These are phyloP conservation scores for Electrophaes corylata DNA, from an alignment of 2,888 invertebrate species.

Conservation along the genomic window DNA sequence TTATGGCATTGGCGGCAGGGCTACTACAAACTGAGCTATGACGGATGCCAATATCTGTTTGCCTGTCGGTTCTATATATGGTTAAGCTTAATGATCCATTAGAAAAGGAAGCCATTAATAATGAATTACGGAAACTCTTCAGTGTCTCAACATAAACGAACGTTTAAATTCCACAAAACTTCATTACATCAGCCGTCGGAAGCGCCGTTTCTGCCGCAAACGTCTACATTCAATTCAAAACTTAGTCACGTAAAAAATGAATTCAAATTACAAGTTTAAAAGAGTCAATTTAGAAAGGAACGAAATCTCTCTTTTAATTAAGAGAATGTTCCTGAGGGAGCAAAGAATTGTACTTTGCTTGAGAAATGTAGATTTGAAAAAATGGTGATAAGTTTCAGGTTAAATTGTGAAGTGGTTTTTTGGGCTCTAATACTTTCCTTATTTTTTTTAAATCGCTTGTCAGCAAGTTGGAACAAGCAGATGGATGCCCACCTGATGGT, in stretches of 20 bases:
- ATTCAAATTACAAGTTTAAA: slow-evolving; percentile 66
- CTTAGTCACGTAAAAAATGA: slow-evolving; percentile 50
- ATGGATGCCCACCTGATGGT: no score
- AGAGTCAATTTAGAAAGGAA: slow-evolving; percentile 65
- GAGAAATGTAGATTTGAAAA: slow-evolving; percentile 23
- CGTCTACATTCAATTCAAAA: slow-evolving; percentile 37
- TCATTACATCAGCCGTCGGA: slow-evolving; percentile 25
- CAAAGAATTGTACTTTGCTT: slow-evolving; percentile 36
- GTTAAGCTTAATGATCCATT: no score
- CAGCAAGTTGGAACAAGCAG: no score
- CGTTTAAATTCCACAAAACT: slow-evolving; percentile 11
- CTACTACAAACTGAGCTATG: no score
- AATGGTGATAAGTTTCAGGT: slow-evolving; percentile 21
- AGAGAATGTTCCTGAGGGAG: slow-evolving; percentile 46
- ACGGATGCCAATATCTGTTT: no score
- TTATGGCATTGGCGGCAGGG: no score
- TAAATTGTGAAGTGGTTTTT: slow-evolving; percentile 11
- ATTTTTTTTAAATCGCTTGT: no score
- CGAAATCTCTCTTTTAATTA: slow-evolving; percentile 60
- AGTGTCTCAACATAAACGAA: slow-evolving; percentile 4
- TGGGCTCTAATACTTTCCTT: no score
- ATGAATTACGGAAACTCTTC: slow-evolving; percentile 9
- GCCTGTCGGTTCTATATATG: no score
- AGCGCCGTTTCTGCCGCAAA: slow-evolving; percentile 32
- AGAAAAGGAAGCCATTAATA: slow-evolving; percentile 4